These are phyloP conservation scores for Zhuqinia jingwanae DNA, from an alignment of 2,888 invertebrate genomes.

Conservation along the genomic window DNA sequence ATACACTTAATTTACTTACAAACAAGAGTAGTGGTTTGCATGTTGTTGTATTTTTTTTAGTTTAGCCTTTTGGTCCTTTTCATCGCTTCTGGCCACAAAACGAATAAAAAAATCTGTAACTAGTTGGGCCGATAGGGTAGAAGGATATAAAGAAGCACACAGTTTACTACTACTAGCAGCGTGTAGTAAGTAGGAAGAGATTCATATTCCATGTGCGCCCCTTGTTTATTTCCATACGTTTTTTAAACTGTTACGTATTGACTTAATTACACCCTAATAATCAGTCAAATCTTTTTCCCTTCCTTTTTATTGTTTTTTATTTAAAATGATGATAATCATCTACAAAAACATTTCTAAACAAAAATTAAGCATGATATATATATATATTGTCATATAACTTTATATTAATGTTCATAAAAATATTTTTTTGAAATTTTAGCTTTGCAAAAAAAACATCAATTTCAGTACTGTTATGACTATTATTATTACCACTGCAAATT, in stretches of 20 bases:
- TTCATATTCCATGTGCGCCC: too few species aligned
- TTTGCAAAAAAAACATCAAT: conserved; percentile 43
- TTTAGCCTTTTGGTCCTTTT: conserved; percentile 56
- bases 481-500: conserved; percentile 67
- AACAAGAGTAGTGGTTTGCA: too few species aligned
- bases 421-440: conserved; percentile 9
- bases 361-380: too few species aligned
- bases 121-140: not conserved
- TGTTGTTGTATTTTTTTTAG: conserved; percentile 15
- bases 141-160: not conserved
- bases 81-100: conserved; percentile 9
- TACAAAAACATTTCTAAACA: too few species aligned
- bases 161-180: too few species aligned
- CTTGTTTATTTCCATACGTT: too few species aligned
- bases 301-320: not conserved
- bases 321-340: too few species aligned
- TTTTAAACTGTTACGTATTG: not conserved
- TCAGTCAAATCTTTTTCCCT: conserved; percentile 31
- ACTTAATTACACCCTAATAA: conserved; percentile 37
- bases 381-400: too few species aligned
- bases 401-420: not conserved
- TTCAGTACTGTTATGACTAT: conserved; percentile 54
- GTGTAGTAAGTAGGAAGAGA: too few species aligned
- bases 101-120: not conserved
- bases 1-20: conserved; percentile 29